phyloP scores from a whole-genome alignment of 2,797 vertebrate genomes.

The Lepidocolaptes lacrymiger region DNA sequence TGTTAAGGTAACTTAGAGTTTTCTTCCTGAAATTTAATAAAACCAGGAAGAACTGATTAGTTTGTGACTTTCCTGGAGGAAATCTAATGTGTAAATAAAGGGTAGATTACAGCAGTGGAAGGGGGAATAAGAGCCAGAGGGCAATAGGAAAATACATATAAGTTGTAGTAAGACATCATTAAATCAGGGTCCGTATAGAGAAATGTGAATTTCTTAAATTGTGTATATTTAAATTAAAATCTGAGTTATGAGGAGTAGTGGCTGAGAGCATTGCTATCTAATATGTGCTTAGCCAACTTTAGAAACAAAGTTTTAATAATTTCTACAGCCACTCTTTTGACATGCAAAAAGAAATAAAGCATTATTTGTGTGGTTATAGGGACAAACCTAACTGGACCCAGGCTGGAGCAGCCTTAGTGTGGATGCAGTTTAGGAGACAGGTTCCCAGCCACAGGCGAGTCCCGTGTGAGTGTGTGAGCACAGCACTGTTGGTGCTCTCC shows the following conservation, averaged over 20 bases:
- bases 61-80: background rate
- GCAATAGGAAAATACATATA: background rate
- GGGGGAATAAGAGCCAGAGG: background rate
- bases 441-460: background rate
- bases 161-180: background rate
- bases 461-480: accelerated
- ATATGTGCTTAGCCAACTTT: background rate
- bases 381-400: background rate
- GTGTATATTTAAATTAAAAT: background rate
- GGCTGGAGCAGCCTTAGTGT: background rate
- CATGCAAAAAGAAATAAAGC: background rate
- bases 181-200: background rate
- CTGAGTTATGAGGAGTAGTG: background rate
- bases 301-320: background rate
- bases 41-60: background rate
- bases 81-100: accelerated
- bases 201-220: background rate
- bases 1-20: background rate
- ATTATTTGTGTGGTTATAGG: background rate
- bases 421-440: background rate
- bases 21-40: background rate
- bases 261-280: background rate
- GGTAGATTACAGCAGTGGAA: background rate
- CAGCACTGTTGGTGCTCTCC: background rate
- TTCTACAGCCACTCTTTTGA: background rate